Base-by-base conservation (phyloP, 2,888 invertebrate species). In the Drosophila paucipuncta region DNA sequence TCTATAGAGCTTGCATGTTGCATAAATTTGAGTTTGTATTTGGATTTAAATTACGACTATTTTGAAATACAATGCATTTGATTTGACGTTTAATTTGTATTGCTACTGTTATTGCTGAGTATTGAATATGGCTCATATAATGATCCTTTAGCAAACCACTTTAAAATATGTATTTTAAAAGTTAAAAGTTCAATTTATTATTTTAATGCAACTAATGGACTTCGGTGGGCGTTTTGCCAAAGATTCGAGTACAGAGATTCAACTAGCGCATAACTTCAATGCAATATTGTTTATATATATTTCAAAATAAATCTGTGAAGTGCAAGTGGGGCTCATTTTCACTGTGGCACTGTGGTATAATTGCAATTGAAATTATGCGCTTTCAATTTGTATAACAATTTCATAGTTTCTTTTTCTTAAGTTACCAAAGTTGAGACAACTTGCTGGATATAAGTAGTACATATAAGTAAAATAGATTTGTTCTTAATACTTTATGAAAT, bases 191-290 rank as follows among this genome's bases (percentile, higher is more conserved):
- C 13, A 55, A 58, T 57, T 35, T 49, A 47, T 33, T 50, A 65
- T n/a, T 54, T 22, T 43, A 28, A 58, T 69, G 76, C 81, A 78
- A 76, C 76, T 55, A 49, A 76, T 72, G 39, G 30, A 70, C 60
- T 70, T 82, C 85, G 85, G 85, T 85, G 85, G 85, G 83, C 88
- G 72, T 83, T 76, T 78, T 85, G 83, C 85, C 81, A 87, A 85
- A 85, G 76, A 74, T 82, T 73, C 60, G 68, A 68, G 50, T 73
- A 49, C 13, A 43, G 58, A 37, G 10, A 53, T 65, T 50, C 47
- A 61, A 33, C 52, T 53, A 66, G 74, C 84, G 75, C 52, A 67
- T 69, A 67, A 65, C 71, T 78, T 68, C 67, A 70, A 49, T 66
- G 43, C 78, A 71, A 54, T n/a, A n/a, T 11, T 37, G 0, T 6